phyloP scores from a whole-genome alignment of 1,140 invertebrate species.

The Hormaphis cornu region DNA sequence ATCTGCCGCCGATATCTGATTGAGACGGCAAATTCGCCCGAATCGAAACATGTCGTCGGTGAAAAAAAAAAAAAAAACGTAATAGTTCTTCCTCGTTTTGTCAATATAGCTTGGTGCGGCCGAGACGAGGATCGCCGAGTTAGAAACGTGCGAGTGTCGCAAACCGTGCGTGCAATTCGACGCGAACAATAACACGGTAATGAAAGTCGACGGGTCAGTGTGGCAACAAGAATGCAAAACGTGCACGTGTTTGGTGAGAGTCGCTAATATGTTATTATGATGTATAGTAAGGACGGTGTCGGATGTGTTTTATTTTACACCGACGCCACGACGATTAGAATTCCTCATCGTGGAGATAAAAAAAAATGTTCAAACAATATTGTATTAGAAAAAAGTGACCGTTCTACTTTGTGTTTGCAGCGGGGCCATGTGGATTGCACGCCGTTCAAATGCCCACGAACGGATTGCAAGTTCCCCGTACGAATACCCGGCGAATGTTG shows the following conservation, averaged over 20 bases:
- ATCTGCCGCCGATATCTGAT: no score
- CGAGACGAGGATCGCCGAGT: constrained; percentile 60
- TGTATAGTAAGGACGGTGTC: no score
- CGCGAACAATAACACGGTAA: constrained; percentile 53
- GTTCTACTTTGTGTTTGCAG: constrained; percentile 44
- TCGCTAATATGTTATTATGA: no score
- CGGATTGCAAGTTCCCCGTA: constrained; percentile 69
- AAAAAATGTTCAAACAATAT: no score
- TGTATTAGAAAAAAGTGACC: background rate
- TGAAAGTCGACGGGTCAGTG: constrained; percentile 67
- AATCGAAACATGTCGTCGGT: no score
- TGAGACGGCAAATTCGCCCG: no score
- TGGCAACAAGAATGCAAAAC: constrained; percentile 72
- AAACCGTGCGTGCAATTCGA: constrained; percentile 61
- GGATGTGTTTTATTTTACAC: no score
- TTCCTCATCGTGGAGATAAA: no score
- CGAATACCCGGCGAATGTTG: constrained; percentile 69
- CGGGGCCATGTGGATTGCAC: constrained; percentile 72
- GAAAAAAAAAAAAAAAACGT: no score
- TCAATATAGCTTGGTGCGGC: constrained; percentile 58
- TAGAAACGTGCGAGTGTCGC: constrained; percentile 82
- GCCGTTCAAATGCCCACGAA: constrained; percentile 62
- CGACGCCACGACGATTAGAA: no score
- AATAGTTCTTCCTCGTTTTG: background rate
- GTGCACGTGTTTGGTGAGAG: constrained; percentile 67